These are phyloP conservation scores for Troides aeacus DNA, from an alignment of 2,888 invertebrate genomes.

Conservation along the genomic window DNA sequence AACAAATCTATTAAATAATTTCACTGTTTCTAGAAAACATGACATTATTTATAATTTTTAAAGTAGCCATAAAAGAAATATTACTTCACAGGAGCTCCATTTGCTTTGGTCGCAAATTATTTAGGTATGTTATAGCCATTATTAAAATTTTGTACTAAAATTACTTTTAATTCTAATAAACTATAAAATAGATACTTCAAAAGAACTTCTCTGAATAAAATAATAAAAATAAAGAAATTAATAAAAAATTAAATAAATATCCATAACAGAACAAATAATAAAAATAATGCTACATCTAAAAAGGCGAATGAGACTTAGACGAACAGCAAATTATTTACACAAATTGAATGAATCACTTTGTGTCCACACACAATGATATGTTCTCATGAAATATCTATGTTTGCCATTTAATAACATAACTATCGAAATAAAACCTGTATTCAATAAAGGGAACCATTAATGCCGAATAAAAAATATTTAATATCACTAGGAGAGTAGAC, in stretches of 20 bases:
- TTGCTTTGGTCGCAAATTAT: neutral
- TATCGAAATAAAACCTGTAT: no score
- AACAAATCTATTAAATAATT: neutral
- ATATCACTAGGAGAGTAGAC: neutral
- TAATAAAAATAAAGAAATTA: conserved; percentile 1
- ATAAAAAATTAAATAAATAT: neutral
- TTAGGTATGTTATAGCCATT: no score
- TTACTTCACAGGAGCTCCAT: neutral
- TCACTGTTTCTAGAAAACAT: no score
- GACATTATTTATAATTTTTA: no score
- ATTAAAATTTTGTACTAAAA: no score
- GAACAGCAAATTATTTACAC: neutral
- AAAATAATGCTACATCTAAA: neutral
- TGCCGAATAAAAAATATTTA: conserved; percentile 1
- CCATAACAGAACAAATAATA: neutral
- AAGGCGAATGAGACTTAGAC: neutral
- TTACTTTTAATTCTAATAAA: neutral
- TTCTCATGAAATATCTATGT: conserved; percentile 25
- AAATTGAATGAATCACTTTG: neutral
- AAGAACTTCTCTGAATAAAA: conserved; percentile 15
- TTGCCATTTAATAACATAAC: neutral
- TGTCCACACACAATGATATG: neutral
- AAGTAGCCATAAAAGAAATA: neutral
- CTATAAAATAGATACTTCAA: conserved; percentile 18
- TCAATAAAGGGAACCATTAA: no score